phyloP scores from a whole-genome alignment of 2,113 vertebrate genomes.

The Lepus americanus region DNA sequence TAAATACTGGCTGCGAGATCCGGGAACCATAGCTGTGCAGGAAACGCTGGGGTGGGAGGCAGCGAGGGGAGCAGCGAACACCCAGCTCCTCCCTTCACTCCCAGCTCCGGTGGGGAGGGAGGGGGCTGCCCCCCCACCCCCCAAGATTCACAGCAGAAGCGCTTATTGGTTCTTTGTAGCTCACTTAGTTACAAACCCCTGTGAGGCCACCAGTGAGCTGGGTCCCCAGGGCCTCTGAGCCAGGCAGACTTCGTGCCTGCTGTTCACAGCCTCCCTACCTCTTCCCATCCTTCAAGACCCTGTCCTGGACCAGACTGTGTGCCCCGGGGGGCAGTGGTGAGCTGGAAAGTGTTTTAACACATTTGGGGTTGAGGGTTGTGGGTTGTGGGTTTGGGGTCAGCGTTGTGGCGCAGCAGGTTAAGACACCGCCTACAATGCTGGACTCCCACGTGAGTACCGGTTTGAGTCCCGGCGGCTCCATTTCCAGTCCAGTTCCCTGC shows the following conservation, averaged over 20 bases:
- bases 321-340: not conserved
- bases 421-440: too few species aligned
- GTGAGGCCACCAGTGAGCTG: not conserved
- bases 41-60: constrained; percentile 10
- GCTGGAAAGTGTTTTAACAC: not conserved
- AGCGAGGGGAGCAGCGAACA: not conserved
- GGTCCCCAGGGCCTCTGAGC: not conserved
- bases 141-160: too few species aligned
- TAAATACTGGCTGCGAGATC: constrained; percentile 43
- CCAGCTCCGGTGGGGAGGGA: not conserved
- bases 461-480: too few species aligned
- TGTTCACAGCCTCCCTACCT: not conserved
- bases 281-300: not conserved
- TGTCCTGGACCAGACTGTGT: fast-evolving
- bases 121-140: not conserved
- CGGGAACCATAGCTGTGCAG: constrained; percentile 47
- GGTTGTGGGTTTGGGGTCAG: too few species aligned
- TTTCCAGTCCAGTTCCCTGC: too few species aligned
- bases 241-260: not conserved
- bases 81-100: not conserved
- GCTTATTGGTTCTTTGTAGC: not conserved
- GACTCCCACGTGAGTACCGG: too few species aligned
- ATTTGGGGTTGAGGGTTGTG: too few species aligned
- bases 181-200: not conserved
- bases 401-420: too few species aligned